Evolutionary conservation across 2,888 invertebrate genomes (phyloP).

Genomic region (Diploptera punctata): DNA sequence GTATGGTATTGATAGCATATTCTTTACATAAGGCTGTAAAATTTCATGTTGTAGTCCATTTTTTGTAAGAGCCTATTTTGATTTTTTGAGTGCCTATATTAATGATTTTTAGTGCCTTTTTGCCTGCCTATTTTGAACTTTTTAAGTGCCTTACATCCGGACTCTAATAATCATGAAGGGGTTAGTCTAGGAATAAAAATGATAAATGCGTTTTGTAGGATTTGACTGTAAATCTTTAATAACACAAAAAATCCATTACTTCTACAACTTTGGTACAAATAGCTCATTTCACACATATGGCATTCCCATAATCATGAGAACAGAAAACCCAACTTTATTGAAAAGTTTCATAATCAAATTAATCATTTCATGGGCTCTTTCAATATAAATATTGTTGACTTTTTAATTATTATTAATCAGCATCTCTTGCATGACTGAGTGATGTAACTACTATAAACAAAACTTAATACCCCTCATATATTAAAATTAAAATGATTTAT

Average conservation of each 20-base stretch:
- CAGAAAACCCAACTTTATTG: conserved; percentile 4
- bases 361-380: neutral
- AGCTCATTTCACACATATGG: conserved; percentile 35
- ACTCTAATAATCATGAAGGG: too few species aligned
- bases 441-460: neutral
- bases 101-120: too few species aligned
- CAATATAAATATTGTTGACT: conserved; percentile 19
- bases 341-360: neutral
- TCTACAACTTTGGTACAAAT: conserved; percentile 45
- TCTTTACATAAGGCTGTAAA: too few species aligned
- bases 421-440: conserved; percentile 39
- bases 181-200: too few species aligned
- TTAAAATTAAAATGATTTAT: conserved; percentile 6
- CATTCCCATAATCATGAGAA: conserved; percentile 33
- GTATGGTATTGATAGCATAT: too few species aligned
- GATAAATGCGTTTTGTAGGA: neutral
- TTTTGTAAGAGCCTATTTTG: too few species aligned
- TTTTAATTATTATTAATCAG: conserved; percentile 30
- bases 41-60: too few species aligned
- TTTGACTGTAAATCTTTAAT: conserved; percentile 43
- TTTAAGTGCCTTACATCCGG: too few species aligned
- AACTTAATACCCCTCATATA: neutral
- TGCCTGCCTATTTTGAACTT: too few species aligned
- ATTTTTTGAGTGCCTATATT: too few species aligned
- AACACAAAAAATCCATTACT: conserved; percentile 45